Conservation (phyloP, 1,140 invertebrate species). For the Magallana gigas region DNA sequence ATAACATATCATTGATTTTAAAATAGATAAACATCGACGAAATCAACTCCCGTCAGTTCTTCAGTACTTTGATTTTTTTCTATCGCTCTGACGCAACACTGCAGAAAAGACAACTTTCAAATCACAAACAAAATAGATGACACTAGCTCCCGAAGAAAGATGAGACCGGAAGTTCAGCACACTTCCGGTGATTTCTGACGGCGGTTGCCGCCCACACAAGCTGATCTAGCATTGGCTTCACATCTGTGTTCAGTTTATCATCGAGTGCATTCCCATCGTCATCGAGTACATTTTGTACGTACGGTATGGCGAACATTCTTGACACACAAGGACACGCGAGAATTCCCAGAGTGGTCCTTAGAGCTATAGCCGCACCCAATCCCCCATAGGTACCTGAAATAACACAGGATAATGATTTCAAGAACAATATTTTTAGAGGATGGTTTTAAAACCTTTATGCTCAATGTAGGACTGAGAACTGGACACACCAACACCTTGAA, state of each 20-base stretch:
- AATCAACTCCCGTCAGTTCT: no score
- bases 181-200: conserved; percentile 72
- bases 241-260: conserved; percentile 70
- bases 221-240: conserved; percentile 73
- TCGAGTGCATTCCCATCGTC: conserved; percentile 74
- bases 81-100: no score
- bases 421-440: not conserved
- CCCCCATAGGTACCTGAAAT: conserved; percentile 80
- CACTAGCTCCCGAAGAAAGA: not conserved
- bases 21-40: no score
- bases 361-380: conserved; percentile 77
- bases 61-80: no score
- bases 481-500: no score
- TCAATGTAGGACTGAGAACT: not conserved
- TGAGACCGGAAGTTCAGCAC: conserved; percentile 53
- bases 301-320: conserved; percentile 77
- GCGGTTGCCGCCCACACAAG: conserved; percentile 79
- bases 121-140: no score
- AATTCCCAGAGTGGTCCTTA: conserved; percentile 79
- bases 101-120: no score
- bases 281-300: conserved; percentile 75
- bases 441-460: not conserved
- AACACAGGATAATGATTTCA: not conserved
- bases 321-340: conserved; percentile 80
- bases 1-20: no score